Base-by-base conservation (phyloP, 2,888 invertebrate genomes). In the Agriopis marginaria region DNA sequence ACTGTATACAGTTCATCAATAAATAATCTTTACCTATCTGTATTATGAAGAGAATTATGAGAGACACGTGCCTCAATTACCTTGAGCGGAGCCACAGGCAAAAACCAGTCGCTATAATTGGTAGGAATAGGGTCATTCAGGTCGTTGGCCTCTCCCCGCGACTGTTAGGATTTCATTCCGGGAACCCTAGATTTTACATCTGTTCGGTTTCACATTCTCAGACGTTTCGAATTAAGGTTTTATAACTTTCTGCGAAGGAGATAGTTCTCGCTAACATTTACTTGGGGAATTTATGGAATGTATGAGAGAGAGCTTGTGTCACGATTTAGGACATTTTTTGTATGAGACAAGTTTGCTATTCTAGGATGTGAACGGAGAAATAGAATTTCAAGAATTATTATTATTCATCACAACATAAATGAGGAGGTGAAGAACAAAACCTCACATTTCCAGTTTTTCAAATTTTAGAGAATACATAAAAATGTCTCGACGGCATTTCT, bases 141-240 rank as follows among this genome's bases (percentile, higher is more conserved):
- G 49, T 42, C 59, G 10, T 14, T 40, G 58, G 59, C 53, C 65
- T 51, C 45, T 55, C n/a, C n/a, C 59, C n/a, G 3, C 11, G 49
- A 58, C 42, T 14, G 70, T 61, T 61, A 44, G 45, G 59, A 61
- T 61, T 42, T 51, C 51, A 40, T 70, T 70, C 70, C 60, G 61
- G 55, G 70, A 70, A 70, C n/a, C 63, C 47, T 55, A 56, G 63
- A 60, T 51, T 59, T 47, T n/a, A 58, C 53, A 62, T 58, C 58
- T 68, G 59, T 14, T 44, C 50, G 14, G 50, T 23, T 51, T 65
- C 59, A 66, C 67, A 71, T 71, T 71, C 68, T 63, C 60, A 56
- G 67, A 66, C 67, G 56, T n/a, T n/a, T 42, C 55, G 32, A 66
- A 63, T 64, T 54, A 51, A 59, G 47, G 68, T 68, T 69, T 55